A percentile compares a stretch with the other conserved stretches of the same genome.
These are phyloP conservation scores for Petrolisthes cinctipes DNA, from an alignment of 2,888 invertebrate species.

Conservation along the genomic window DNA sequence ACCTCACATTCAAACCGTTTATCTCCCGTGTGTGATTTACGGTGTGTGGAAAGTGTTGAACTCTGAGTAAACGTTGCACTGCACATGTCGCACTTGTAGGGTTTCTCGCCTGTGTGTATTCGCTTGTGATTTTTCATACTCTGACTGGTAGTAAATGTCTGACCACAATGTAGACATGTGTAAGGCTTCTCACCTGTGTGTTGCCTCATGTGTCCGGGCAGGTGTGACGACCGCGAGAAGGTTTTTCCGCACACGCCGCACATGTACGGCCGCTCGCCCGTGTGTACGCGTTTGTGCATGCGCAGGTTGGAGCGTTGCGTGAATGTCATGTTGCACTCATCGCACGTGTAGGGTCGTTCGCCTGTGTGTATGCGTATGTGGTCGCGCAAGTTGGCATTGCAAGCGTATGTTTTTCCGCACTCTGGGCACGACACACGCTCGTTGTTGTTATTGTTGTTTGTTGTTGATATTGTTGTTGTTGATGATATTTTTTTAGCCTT, in stretches of 20 bases:
- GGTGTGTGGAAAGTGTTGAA: constrained; percentile 62
- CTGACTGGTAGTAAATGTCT: constrained; percentile 65
- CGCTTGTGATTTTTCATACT: constrained; percentile 65
- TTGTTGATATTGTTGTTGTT: too few relatives aligned
- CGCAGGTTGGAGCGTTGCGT: constrained; percentile 71
- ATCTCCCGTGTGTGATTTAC: constrained; percentile 53
- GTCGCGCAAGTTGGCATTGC: constrained; percentile 64
- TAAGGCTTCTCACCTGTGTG: constrained; percentile 61
- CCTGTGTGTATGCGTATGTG: constrained; percentile 66
- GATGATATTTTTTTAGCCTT: too few relatives aligned
- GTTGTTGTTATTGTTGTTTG: too few relatives aligned
- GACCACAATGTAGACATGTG: constrained; percentile 56
- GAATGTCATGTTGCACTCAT: constrained; percentile 65
- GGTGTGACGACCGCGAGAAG: constrained; percentile 73
- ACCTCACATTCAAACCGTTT: too few relatives aligned
- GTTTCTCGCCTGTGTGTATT: constrained; percentile 64
- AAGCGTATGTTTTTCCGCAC: constrained; percentile 64
- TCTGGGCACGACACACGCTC: constrained; percentile 54
- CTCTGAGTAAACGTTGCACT: constrained; percentile 62
- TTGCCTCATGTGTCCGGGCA: constrained; percentile 59
- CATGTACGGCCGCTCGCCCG: constrained; percentile 79
- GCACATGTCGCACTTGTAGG: constrained; percentile 65
- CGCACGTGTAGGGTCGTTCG: constrained; percentile 63
- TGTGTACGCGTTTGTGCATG: constrained; percentile 82
- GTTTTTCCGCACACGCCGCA: constrained; percentile 80